Base-by-base conservation (phyloP, 2,797 vertebrate species). In the Naso thynnoides region DNA sequence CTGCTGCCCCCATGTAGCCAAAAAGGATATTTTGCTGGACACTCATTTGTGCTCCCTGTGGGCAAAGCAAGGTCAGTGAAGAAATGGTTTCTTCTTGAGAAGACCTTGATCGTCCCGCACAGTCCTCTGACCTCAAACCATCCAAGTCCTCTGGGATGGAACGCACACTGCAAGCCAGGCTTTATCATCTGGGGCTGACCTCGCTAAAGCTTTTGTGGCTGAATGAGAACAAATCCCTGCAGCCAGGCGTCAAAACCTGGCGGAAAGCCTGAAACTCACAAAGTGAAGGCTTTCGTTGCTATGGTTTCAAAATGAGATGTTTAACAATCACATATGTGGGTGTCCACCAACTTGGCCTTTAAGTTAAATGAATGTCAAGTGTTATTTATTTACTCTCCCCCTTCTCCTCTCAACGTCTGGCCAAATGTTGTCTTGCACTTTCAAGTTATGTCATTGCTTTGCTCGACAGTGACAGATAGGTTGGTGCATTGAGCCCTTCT, bases 201-300 rank as follows among this genome's bases (percentile, higher is more conserved):
- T 48, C 59, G 5, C 33, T 24, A 19, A 29, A 31, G n/a, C 52
- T 56, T 19, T 24, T 2, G 19, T 19, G 21, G 27, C 48, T 71
- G 14, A 23, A 47, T 48, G 36, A 36, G 21, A 73, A 14, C 23
- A 58, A n/a, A 58, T 18, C 48, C 9, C 62, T 53, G 23, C 49
- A 31, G 48, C 13, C 26, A 21, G 42, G 15, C 11, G 23, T 14
- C 24, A 11, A 48, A 24, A 47, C 10, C 27, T 36, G n/a, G 6
- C 18, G 18, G 16, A 65, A 58, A 31, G 6, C 31, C 19, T 23
- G 15, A 19, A 49, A 33, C 18, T 21, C 39, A 29, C 27, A n/a
- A 1, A 23, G 16, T 4, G 5, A 42, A 41, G 11, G 23, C 21
- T 52, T 4, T 41, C 23, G 5, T 3, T 8, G 44, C 18, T 5